Percentiles rank a stretch among this genome's conserved stretches.
Evolutionary conservation across 2,113 vertebrate genomes (phyloP).

Genomic region (Urocitellus parryii): DNA sequence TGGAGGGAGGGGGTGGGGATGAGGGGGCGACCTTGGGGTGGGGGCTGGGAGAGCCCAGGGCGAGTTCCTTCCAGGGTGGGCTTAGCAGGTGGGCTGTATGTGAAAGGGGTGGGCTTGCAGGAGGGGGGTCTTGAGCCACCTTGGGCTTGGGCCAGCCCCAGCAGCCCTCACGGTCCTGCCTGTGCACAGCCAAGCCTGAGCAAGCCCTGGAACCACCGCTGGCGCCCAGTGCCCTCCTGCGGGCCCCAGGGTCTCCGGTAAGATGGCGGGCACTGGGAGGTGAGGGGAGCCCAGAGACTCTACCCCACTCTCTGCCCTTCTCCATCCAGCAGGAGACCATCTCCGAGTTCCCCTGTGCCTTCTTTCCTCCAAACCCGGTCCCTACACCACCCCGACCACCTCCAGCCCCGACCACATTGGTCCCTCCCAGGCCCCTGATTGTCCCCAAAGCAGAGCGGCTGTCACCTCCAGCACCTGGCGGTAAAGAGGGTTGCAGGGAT

Average conservation of each 20-base stretch:
- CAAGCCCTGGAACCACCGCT: conserved; percentile 58
- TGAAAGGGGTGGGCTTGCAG: too few relatives aligned
- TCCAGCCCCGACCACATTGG: fast-evolving
- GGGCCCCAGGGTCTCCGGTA: conserved; percentile 81
- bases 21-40: fast-evolving
- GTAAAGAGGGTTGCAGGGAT: conserved; percentile 72
- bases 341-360: conserved; percentile 75
- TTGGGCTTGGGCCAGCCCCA: not conserved
- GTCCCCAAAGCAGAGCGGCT: conserved; percentile 94
- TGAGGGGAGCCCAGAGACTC: not conserved
- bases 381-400: conserved; percentile 74
- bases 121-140: not conserved
- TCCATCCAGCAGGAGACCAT: conserved; percentile 74
- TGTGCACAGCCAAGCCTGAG: conserved; percentile 86
- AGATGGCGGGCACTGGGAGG: conserved; percentile 50
- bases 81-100: not conserved
- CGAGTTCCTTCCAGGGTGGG: too few relatives aligned
- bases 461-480: conserved; percentile 90
- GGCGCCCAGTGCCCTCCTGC: not conserved
- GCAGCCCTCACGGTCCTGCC: conserved; percentile 60
- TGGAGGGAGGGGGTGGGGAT: fast-evolving
- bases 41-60: not conserved
- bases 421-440: conserved; percentile 76
- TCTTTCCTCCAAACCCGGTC: conserved; percentile 76
- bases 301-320: not conserved